Percentiles rank a stretch among this genome's conserved stretches.
Evolutionary conservation across 2,113 vertebrate genomes (phyloP).

Genomic region (Dasyornis broadbenti): DNA sequence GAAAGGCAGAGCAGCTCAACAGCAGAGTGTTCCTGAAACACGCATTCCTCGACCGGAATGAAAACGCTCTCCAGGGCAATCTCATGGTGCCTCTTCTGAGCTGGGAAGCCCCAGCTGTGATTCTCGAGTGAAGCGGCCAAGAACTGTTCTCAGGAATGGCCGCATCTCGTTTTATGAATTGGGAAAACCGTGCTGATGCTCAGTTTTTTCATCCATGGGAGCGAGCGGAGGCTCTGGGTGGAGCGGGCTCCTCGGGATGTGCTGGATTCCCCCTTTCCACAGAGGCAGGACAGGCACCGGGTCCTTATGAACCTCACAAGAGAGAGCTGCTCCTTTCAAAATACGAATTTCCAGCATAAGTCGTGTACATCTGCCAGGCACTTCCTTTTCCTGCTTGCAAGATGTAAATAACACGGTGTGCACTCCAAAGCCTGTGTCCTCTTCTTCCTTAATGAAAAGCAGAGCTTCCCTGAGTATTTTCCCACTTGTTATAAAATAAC

Average conservation of each 20-base stretch:
- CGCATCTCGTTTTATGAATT: fast-evolving
- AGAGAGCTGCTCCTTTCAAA: neutral
- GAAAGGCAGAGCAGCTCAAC: neutral
- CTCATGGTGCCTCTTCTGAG: neutral
- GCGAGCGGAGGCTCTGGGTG: fast-evolving
- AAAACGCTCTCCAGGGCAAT: neutral
- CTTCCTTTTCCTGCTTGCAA: neutral
- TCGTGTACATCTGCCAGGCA: fast-evolving
- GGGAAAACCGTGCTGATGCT: neutral
- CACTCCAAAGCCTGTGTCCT: fast-evolving
- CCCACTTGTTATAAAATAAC: neutral
- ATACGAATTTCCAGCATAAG: neutral
- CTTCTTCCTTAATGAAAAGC: neutral
- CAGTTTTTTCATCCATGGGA: fast-evolving
- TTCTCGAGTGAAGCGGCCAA: neutral
- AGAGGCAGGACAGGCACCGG: neutral
- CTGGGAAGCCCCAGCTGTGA: neutral
- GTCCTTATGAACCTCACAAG: neutral
- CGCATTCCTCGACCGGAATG: neutral
- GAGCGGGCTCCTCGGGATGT: fast-evolving
- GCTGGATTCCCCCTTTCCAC: fast-evolving
- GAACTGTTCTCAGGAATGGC: neutral
- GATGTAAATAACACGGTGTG: fast-evolving
- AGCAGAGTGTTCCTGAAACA: neutral
- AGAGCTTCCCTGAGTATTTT: neutral